Conservation (phyloP, 2,113 vertebrate species). For the Pluvialis apricaria region DNA sequence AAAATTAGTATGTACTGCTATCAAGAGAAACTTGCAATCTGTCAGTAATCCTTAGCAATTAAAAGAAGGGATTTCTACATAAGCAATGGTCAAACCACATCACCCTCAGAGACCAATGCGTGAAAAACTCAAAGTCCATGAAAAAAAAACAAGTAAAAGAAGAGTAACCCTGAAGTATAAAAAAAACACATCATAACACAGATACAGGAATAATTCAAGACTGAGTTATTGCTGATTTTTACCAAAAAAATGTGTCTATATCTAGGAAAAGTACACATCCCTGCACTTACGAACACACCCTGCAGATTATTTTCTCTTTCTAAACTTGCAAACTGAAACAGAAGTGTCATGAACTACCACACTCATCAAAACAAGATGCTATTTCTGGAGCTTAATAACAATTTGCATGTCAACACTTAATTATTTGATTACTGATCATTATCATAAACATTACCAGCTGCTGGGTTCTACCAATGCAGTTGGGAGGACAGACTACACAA, state of each 20-base stretch:
- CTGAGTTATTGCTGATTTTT: not conserved
- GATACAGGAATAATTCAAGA: not conserved
- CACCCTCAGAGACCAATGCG: not conserved
- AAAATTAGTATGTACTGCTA: not conserved
- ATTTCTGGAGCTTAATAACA: not conserved
- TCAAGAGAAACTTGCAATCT: not conserved
- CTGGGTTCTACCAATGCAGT: not conserved
- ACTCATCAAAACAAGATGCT: not conserved
- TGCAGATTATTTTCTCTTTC: not conserved
- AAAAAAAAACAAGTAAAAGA: not conserved
- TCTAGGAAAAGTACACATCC: not conserved
- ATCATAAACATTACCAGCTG: not conserved
- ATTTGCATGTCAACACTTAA: slow-evolving; percentile 21
- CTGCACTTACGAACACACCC: not conserved
- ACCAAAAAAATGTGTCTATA: not conserved
- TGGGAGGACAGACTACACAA: not conserved
- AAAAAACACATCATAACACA: not conserved
- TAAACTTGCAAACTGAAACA: not conserved
- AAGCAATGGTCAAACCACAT: not conserved
- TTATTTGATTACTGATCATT: slow-evolving; percentile 22
- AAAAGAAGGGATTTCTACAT: not conserved
- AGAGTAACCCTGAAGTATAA: not conserved
- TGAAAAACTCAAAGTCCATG: not conserved
- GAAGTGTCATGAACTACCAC: not conserved
- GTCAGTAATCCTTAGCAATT: not conserved